phyloP scores from a whole-genome alignment of 2,797 vertebrate genomes.

The Coregonus sp. region DNA sequence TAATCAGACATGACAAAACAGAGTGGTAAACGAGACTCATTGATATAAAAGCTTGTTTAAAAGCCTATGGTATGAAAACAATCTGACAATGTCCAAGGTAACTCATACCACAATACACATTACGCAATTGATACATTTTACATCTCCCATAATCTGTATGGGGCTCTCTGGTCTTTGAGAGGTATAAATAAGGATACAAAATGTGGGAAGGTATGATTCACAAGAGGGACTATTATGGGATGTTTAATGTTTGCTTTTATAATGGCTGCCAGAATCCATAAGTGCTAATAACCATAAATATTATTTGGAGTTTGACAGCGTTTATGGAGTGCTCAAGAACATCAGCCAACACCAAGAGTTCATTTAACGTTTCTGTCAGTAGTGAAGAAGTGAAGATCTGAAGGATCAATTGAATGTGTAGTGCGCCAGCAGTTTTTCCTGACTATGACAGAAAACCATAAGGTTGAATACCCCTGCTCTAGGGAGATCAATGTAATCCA shows the following conservation, averaged over 20 bases:
- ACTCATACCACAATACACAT: constrained; percentile 64
- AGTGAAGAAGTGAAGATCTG: background rate
- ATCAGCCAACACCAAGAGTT: constrained; percentile 39
- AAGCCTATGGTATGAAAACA: constrained; percentile 44
- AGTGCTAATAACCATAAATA: constrained; percentile 25
- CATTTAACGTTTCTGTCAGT: constrained; percentile 27
- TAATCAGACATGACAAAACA: background rate
- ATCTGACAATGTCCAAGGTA: constrained; percentile 35
- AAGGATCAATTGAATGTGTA: background rate
- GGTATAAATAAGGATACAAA: constrained; percentile 26
- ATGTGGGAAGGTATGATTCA: constrained; percentile 54
- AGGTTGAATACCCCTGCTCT: too few species aligned
- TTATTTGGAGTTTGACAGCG: constrained; percentile 27
- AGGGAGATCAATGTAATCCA: too few species aligned
- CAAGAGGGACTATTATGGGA: constrained; percentile 17
- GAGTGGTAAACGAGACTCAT: constrained; percentile 29
- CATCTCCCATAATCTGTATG: constrained; percentile 51
- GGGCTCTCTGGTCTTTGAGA: constrained; percentile 25
- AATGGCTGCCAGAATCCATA: constrained; percentile 34
- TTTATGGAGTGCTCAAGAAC: constrained; percentile 41
- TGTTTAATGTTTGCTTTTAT: constrained; percentile 36
- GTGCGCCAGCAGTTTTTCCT: background rate
- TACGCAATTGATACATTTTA: constrained; percentile 62
- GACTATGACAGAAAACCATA: background rate
- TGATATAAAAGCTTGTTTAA: constrained; percentile 41